Conservation (phyloP, 2,888 invertebrate species). For the Napeogenes sylphis region DNA sequence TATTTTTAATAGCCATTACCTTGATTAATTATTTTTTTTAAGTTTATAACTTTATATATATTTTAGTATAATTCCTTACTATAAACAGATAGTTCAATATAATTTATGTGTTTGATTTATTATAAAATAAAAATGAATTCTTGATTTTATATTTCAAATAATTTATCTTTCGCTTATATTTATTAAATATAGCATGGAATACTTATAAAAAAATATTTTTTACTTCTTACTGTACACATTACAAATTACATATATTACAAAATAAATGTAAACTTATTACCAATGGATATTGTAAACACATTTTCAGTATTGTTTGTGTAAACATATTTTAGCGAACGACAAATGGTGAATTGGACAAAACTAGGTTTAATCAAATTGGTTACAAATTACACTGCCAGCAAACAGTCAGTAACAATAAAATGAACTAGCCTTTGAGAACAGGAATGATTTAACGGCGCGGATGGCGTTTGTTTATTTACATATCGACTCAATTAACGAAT, state of each 20-base stretch:
- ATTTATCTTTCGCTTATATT: not conserved
- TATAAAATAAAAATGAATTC: not conserved
- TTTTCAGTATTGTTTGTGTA: slow-evolving; percentile 23
- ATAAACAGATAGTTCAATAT: too few species aligned
- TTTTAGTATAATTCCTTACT: too few species aligned
- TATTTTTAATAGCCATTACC: too few species aligned
- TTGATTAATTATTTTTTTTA: too few species aligned
- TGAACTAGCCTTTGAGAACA: slow-evolving; percentile 55
- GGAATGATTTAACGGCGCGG: slow-evolving; percentile 55
- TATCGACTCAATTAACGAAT: slow-evolving; percentile 71
- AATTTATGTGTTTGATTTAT: not conserved
- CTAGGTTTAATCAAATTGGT: slow-evolving; percentile 36
- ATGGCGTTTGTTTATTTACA: slow-evolving; percentile 63
- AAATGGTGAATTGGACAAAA: slow-evolving; percentile 35
- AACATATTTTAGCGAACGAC: slow-evolving; percentile 23
- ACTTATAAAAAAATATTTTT: too few species aligned
- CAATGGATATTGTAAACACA: slow-evolving; percentile 19
- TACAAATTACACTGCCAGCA: slow-evolving; percentile 44
- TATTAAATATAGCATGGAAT: not conserved
- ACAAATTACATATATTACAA: too few species aligned
- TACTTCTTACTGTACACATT: too few species aligned
- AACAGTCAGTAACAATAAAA: slow-evolving; percentile 62
- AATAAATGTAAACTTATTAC: too few species aligned
- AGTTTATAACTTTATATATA: too few species aligned
- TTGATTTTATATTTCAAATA: not conserved